A percentile compares a stretch with the other conserved stretches of the same genome.
phyloP scores from a whole-genome alignment of 37 sponge, comb jelly and placozoan species.

The Bolinopsis microptera region DNA sequence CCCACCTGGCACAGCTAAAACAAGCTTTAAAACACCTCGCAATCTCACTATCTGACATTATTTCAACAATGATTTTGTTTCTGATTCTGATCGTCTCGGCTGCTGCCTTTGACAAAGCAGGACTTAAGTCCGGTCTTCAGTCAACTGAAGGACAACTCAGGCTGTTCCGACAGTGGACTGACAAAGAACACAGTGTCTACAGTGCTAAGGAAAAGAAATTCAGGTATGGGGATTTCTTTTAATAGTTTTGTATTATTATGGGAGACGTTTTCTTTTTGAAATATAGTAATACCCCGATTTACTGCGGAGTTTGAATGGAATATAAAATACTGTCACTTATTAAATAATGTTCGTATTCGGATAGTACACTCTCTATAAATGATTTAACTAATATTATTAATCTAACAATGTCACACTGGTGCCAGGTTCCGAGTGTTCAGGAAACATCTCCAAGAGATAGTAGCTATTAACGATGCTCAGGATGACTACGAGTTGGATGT shows the following conservation, averaged over 20 bases:
- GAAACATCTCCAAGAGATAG: constrained; percentile 3
- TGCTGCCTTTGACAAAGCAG: constrained; percentile 49
- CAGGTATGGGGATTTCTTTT: neutral
- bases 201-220: neutral
- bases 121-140: neutral
- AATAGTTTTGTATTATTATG: neutral
- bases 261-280: no score
- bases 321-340: no score
- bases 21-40: neutral
- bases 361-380: no score
- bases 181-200: neutral
- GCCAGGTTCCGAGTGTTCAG: constrained; percentile 26
- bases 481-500: neutral
- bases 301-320: no score
- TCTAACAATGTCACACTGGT: no score
- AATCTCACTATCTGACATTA: no score
- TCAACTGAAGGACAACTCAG: constrained; percentile 20
- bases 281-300: no score
- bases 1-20: neutral
- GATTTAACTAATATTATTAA: no score
- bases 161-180: neutral
- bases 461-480: neutral
- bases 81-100: neutral
- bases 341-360: no score
- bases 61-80: neutral